Base-by-base conservation (phyloP, 2,888 invertebrate genomes). In the Carcina quercana region DNA sequence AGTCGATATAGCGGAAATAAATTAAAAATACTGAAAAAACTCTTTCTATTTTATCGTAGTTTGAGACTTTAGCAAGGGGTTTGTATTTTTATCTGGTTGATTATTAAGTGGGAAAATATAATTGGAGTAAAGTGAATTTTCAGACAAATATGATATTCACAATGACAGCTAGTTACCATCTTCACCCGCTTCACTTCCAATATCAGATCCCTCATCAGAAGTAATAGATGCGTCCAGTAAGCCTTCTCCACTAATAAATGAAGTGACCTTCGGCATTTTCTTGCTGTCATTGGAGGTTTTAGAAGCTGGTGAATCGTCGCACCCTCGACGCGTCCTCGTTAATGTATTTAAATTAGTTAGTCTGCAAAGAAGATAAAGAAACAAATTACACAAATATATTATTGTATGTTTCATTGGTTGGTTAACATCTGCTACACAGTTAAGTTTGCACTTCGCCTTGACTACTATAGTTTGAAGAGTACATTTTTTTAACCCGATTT, bases 261-360 rank as follows among this genome's bases (percentile, higher is more conserved):
- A 56, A 17, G 53, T 48, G 2, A 15, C n/a, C 38, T 68, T 58
- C 3, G 56, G 45, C 56, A 59, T 59, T 31, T 41, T 50, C 25
- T 24, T 24, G 11, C 11, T 24, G n/a, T n/a, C n/a, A n/a, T n/a
- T n/a, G n/a, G n/a, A n/a, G n/a, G 38, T 47, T 3, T 31, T 37
- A 15, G 55, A 42, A n/a, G 31, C 48, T 52, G 13, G 51, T 7
- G 58, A 45, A n/a, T n/a, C n/a, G 15, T 56, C 62, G 8, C 56
- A 55, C 42, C 70, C 67, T 38, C 74, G 73, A 35, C 61, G 63
- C 12, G 42, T 19, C 45, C 66, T 66, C 35, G 39, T 60, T 38
- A 82, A 43, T 30, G 50, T 58, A 15, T 58, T 61, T 35, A 79
- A 50, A 43, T 78, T 68, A 34, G 71, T 64, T 41, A 83, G 65